phyloP scores from a whole-genome alignment of 2,888 invertebrate genomes.

The Melitaea athalia region DNA sequence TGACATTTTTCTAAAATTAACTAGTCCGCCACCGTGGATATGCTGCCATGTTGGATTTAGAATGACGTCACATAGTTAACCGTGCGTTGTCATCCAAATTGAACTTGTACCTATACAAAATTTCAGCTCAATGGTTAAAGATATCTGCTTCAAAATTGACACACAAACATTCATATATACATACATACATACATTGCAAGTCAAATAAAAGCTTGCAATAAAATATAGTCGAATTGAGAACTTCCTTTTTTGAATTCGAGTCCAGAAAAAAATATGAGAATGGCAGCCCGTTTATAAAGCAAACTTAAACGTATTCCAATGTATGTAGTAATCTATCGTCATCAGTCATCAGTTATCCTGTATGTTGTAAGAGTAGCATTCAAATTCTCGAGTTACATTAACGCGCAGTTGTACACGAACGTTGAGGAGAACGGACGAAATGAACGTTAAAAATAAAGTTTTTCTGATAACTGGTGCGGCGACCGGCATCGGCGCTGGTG shows the following conservation, averaged over 20 bases:
- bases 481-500: slow-evolving; percentile 64
- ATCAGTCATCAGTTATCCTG: slow-evolving; percentile 4
- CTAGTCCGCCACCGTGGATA: no score
- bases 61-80: no score
- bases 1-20: no score
- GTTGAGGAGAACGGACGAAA: slow-evolving; percentile 30
- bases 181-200: no score
- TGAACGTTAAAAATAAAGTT: slow-evolving; percentile 57
- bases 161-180: no score
- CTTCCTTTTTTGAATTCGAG: not conserved
- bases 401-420: slow-evolving; percentile 8
- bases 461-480: slow-evolving; percentile 68
- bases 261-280: not conserved
- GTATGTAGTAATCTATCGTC: not conserved
- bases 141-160: no score
- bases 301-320: not conserved
- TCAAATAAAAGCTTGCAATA: no score
- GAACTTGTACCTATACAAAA: no score
- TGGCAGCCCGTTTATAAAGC: not conserved
- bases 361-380: slow-evolving; percentile 10
- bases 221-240: no score
- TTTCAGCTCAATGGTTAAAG: no score
- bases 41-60: no score
- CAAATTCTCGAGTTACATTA: slow-evolving; percentile 10
- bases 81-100: no score